Conservation (phyloP, 2,888 invertebrate species). For the Calameuta pallipes region DNA sequence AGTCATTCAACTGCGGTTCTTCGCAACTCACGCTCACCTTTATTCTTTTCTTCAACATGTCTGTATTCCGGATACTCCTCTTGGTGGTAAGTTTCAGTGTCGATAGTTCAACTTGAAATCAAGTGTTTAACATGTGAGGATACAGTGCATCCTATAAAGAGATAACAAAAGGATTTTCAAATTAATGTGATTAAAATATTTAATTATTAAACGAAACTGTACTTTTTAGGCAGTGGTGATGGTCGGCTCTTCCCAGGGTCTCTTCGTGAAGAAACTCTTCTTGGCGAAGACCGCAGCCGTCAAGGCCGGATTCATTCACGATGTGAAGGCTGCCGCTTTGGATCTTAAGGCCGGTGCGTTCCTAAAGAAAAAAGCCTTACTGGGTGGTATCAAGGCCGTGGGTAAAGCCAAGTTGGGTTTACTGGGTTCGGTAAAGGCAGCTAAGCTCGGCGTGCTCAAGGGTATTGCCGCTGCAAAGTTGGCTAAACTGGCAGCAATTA, state of each 20-base stretch:
- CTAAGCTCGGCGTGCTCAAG: constrained; percentile 20
- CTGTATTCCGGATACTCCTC: constrained; percentile 17
- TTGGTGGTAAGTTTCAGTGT: constrained; percentile 16
- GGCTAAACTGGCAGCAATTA: constrained; percentile 24
- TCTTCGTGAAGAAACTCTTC: constrained; percentile 16
- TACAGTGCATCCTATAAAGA: too few relatives aligned
- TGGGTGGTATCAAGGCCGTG: constrained; percentile 14
- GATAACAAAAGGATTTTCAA: too few relatives aligned
- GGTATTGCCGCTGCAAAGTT: constrained; percentile 12
- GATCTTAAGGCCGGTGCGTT: constrained; percentile 23
- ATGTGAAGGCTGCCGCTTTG: constrained; percentile 10
- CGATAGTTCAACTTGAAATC: neutral
- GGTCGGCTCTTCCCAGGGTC: constrained; percentile 13
- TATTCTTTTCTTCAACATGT: constrained; percentile 11
- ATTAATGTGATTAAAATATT: too few relatives aligned
- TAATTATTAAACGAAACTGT: neutral
- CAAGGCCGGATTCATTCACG: constrained; percentile 18
- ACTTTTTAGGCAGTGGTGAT: constrained; percentile 16
- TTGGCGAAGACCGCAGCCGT: constrained; percentile 9
- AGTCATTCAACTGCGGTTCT: constrained; percentile 15
- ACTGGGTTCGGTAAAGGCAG: constrained; percentile 18
- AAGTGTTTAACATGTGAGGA: too few relatives aligned
- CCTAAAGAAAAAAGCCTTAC: constrained; percentile 21
- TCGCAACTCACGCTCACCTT: constrained; percentile 9
- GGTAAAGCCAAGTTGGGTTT: constrained; percentile 19